A percentile compares a stretch with the other conserved stretches of the same genome.
Evolutionary conservation across 2,797 vertebrate species (phyloP).

Genomic region (Huso huso): DNA sequence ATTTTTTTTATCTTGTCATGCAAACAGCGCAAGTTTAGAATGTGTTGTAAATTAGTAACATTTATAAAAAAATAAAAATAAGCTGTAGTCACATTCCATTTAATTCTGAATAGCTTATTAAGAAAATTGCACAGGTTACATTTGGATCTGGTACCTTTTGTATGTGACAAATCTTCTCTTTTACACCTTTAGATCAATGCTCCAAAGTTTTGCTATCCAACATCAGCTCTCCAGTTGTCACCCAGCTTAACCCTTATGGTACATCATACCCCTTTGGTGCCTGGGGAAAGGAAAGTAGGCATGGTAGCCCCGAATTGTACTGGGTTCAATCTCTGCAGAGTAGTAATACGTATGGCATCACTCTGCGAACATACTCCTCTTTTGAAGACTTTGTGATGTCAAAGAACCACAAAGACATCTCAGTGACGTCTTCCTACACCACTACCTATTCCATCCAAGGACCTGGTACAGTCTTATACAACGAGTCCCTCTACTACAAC

Average conservation of each 20-base stretch:
- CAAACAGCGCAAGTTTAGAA: too few relatives aligned
- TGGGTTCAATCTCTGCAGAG: constrained; percentile 49
- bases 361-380: constrained; percentile 36
- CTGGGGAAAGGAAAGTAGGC: constrained; percentile 49
- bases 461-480: constrained; percentile 45
- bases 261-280: constrained; percentile 44
- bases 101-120: too few relatives aligned
- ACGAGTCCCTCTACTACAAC: constrained; percentile 48
- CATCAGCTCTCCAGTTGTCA: constrained; percentile 41
- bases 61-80: too few relatives aligned
- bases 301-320: constrained; percentile 22
- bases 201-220: constrained; percentile 42
- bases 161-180: neutral
- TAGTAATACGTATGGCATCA: constrained; percentile 38
- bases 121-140: too few relatives aligned
- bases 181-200: constrained; percentile 27
- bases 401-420: constrained; percentile 33
- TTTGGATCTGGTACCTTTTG: too few relatives aligned
- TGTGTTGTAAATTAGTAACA: too few relatives aligned
- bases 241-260: constrained; percentile 41
- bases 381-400: constrained; percentile 48
- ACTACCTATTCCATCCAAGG: constrained; percentile 43
- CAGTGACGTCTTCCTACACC: constrained; percentile 27
- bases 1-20: too few relatives aligned
- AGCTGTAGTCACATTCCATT: too few relatives aligned